Base-by-base conservation (phyloP, 2,888 invertebrate species). In the Parochlus steinenii region DNA sequence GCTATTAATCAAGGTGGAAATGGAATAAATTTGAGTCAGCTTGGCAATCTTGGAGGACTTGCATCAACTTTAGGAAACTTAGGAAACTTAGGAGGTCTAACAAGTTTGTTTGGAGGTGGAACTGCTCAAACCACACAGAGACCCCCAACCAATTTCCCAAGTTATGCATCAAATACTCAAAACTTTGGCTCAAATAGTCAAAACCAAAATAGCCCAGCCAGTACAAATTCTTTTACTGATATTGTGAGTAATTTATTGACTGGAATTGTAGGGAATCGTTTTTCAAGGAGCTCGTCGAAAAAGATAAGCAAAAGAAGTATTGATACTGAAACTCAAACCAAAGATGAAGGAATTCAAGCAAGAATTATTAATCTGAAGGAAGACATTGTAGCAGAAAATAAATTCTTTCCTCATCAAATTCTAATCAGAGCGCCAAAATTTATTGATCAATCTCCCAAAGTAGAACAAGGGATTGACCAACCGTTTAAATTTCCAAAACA, bases 291-390 rank as follows among this genome's bases (percentile, higher is more conserved):
- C 4, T n/a, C 24, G 6, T 30, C 34, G 11, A 12, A 39, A 18
- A 42, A 36, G 33, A 18, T 40, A 15, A 26, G 19, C 10, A 45
- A 40, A 25, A 17, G 44, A 37, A 44, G 42, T 33, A 15, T 40
- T 6, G 3, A 12, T 6, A 17, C 31, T 26, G 26, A 23, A 2
- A 10, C n/a, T 12, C 4, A 18, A 30, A 20, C 11, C 6, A 22
- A 22, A 14, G 11, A 16, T 11, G 17, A 28, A 14, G 12, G 22
- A 16, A 37, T 33, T 5, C 34, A 38, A 16, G 45, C 38, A 6
- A 34, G 28, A 10, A 45, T 6, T 43, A 47, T 26, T 6, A 35
- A 36, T 11, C 32, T 62, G 2, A 51, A 62, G 31, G 61, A 63
- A 40, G 59, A 62, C 33, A 61, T 61, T 32, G 51, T 56, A 23